Percentiles rank a stretch among this genome's conserved stretches.
Conservation (phyloP, 2,113 vertebrate species). For the Oreamnos americanus region DNA sequence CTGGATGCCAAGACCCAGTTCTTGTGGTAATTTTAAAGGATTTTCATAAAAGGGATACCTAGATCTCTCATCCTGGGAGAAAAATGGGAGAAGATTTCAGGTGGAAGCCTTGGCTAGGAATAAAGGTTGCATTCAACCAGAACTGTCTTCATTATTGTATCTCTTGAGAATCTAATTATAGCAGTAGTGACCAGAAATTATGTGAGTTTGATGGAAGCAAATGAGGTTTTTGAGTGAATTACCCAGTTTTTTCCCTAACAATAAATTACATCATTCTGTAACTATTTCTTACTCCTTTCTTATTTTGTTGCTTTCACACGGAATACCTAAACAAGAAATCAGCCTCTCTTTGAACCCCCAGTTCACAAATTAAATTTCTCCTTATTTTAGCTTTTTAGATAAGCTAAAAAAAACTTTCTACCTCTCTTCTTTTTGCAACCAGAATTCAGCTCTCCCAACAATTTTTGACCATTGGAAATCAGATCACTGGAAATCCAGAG, state of each 20-base stretch:
- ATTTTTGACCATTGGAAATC: background rate
- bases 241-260: background rate
- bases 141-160: background rate
- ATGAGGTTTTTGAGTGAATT: background rate
- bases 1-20: background rate
- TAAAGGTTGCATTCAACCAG: background rate
- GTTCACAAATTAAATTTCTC: background rate
- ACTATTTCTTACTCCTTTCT: background rate
- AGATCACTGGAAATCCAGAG: background rate
- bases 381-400: background rate
- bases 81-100: background rate
- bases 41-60: background rate
- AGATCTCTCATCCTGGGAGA: background rate
- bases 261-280: background rate
- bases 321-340: background rate
- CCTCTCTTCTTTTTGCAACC: background rate
- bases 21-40: background rate
- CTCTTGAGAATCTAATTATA: background rate
- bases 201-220: background rate
- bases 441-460: background rate
- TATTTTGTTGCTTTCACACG: background rate
- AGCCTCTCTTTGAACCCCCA: background rate
- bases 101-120: background rate
- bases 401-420: background rate
- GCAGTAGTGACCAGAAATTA: background rate